phyloP scores from a whole-genome alignment of 1,140 invertebrate genomes.

The Diploscapter pachys region DNA sequence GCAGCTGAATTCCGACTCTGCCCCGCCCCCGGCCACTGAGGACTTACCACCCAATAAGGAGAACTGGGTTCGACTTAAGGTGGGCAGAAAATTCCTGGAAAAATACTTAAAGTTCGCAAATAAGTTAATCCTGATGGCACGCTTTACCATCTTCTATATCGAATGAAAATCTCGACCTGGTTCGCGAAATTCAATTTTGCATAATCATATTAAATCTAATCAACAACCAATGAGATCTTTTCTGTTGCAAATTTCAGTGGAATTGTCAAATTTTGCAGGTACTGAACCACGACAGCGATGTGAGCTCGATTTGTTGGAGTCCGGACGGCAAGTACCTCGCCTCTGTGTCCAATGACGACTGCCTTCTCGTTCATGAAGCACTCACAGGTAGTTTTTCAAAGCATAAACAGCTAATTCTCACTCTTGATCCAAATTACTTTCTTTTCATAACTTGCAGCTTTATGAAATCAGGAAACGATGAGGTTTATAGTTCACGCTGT shows the following conservation, averaged over 20 bases:
- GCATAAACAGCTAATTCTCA: background rate
- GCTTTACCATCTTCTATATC: no score
- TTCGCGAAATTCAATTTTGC: no score
- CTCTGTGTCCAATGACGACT: constrained; percentile 36
- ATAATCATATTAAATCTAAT: background rate
- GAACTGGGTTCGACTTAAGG: constrained; percentile 34
- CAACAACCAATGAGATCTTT: background rate
- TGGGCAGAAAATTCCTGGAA: constrained; percentile 7
- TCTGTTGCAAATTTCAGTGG: background rate
- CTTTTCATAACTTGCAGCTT: no score
- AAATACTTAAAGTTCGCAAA: no score
- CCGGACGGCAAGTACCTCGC: constrained; percentile 18
- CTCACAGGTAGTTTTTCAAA: constrained; percentile 26
- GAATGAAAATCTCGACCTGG: no score
- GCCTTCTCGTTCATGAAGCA: constrained; percentile 32
- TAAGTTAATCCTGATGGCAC: no score
- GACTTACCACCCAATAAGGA: constrained; percentile 41
- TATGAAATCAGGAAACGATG: background rate
- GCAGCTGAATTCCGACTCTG: constrained; percentile 25
- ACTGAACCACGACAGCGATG: constrained; percentile 37
- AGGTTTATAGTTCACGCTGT: background rate
- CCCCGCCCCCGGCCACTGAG: constrained; percentile 17
- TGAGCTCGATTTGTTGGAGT: constrained; percentile 32
- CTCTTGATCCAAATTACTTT: background rate
- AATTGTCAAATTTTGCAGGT: constrained; percentile 9